These are phyloP conservation scores for Epizoanthus rinbou DNA, from an alignment of 92 coral and sea anemone species.

Conservation along the genomic window DNA sequence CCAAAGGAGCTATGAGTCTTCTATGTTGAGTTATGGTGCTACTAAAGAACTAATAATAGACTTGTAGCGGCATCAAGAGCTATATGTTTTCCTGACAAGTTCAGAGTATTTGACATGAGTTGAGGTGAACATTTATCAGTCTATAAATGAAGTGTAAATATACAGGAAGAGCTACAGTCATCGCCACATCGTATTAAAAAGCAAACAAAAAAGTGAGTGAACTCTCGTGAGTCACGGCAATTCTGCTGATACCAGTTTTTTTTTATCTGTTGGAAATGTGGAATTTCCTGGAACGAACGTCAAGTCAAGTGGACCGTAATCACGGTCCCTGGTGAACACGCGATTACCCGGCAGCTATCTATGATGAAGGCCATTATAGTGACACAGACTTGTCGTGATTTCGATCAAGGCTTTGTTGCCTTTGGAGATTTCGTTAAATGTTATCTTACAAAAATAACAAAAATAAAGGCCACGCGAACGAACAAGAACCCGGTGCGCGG, in stretches of 20 bases:
- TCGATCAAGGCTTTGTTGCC: conserved; percentile 9
- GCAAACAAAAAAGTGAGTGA: background rate
- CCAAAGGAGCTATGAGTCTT: background rate
- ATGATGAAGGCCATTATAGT: background rate
- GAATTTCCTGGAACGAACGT: background rate
- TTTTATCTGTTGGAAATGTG: background rate
- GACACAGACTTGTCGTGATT: background rate
- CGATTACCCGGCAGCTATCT: background rate
- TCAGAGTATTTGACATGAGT: background rate
- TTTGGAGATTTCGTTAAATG: background rate
- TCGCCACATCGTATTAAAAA: no score
- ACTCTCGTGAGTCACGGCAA: background rate
- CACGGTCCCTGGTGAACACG: background rate
- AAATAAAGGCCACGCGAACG: background rate
- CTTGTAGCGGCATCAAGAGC: background rate
- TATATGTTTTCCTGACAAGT: background rate
- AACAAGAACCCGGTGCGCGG: background rate
- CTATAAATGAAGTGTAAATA: no score
- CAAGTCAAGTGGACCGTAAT: background rate
- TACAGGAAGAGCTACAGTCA: no score
- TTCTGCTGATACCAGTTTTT: background rate
- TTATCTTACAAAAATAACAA: conserved; percentile 23
- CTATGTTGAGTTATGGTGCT: no score
- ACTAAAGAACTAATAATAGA: no score
- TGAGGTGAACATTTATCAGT: no score